Evolutionary conservation across 2,888 invertebrate species (phyloP).

Genomic region (Apamea monoglypha): DNA sequence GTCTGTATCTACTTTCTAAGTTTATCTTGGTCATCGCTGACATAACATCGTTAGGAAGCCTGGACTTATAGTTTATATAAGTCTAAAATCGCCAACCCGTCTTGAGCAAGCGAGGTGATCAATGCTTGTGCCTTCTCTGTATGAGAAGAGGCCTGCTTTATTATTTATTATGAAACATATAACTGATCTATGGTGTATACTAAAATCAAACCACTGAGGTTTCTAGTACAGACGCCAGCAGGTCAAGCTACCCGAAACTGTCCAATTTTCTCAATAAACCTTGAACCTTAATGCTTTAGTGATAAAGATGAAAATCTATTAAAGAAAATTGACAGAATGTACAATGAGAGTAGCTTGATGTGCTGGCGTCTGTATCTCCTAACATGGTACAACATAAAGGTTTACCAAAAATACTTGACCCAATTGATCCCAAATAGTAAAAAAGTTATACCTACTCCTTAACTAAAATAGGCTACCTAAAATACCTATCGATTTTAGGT

Average conservation of each 20-base stretch:
- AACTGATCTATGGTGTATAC: not conserved
- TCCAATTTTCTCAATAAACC: too few species aligned
- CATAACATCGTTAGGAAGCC: not conserved
- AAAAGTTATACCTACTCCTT: not conserved
- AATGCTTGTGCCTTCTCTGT: not conserved
- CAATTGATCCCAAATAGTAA: not conserved
- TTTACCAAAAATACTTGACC: not conserved
- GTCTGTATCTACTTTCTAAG: too few species aligned
- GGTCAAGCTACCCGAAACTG: too few species aligned
- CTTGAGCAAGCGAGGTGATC: not conserved
- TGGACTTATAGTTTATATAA: not conserved
- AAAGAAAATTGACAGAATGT: too few species aligned
- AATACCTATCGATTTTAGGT: not conserved
- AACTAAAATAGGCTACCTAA: not conserved
- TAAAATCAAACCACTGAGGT: not conserved
- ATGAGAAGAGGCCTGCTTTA: not conserved
- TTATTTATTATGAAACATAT: not conserved
- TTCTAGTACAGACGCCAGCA: too few species aligned
- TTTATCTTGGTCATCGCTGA: too few species aligned
- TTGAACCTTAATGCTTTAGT: too few species aligned
- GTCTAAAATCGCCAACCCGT: not conserved
- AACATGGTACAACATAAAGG: not conserved
- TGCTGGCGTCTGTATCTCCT: not conserved
- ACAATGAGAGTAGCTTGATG: too few species aligned
- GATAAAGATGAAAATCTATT: too few species aligned